phyloP scores from a whole-genome alignment of 1,140 invertebrate genomes.

The Cyclina sinensis region DNA sequence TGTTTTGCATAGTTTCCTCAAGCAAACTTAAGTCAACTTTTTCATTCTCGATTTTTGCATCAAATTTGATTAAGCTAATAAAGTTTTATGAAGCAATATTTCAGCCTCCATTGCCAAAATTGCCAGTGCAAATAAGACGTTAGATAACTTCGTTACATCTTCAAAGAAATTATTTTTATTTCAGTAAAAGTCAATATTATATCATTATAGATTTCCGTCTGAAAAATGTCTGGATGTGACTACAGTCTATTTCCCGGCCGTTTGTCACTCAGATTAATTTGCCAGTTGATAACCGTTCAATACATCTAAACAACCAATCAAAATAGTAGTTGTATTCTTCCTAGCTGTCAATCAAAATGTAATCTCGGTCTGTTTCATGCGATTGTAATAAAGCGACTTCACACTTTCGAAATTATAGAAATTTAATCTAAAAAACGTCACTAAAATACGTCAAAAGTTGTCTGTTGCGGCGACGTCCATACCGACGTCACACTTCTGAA shows the following conservation, averaged over 20 bases:
- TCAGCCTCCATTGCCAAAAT: too few species aligned
- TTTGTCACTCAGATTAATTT: constrained; percentile 33
- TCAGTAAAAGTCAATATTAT: constrained; percentile 15
- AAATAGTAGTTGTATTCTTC: background rate
- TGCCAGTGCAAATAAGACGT: too few species aligned
- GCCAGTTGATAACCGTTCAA: constrained; percentile 16
- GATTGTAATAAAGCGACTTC: background rate
- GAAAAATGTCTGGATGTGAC: constrained; percentile 1
- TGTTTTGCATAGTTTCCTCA: too few species aligned
- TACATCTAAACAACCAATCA: constrained; percentile 23
- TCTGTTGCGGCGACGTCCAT: too few species aligned
- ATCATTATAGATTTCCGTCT: constrained; percentile 6
- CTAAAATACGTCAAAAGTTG: too few species aligned
- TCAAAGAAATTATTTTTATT: constrained; percentile 3
- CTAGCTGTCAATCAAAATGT: background rate
- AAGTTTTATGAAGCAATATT: too few species aligned
- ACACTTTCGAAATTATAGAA: background rate
- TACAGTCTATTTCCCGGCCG: constrained; percentile 6
- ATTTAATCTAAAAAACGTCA: too few species aligned
- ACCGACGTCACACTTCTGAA: too few species aligned
- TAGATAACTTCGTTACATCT: background rate
- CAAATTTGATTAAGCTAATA: too few species aligned
- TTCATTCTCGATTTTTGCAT: too few species aligned
- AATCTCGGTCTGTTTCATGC: background rate
- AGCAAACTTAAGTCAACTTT: too few species aligned